Base-by-base conservation (phyloP, 2,888 invertebrate genomes). In the Synanthedon vespiformis region DNA sequence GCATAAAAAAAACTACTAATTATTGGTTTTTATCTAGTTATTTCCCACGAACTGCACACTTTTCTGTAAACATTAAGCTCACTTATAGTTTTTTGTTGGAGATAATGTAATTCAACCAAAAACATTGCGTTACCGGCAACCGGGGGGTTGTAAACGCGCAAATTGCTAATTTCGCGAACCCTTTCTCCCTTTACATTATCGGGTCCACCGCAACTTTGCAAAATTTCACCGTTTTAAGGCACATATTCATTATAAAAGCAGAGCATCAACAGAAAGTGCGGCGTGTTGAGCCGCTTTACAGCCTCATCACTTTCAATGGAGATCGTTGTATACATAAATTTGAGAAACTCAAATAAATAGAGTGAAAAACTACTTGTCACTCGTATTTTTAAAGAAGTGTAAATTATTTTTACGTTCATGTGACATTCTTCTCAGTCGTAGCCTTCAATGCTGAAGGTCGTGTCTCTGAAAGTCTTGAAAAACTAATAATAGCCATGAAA, bases 161-260 rank as follows among this genome's bases (percentile, higher is more conserved):
- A 53, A 49, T 51, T 55, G 55, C 55, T 55, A 55, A 55, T 55
- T 53, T 53, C 50, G 40, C 53, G 49, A 52, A 52, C 52, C 52
- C 53, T 55, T 53, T 40, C 47, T 41, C 53, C 51, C 54, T 41
- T 53, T 52, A 44, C 12, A 51, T 53, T 54, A 55, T 55, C 53
- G 55, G 52, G 50, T 54, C 52, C 52, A 18, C 53, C 52, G 54
- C 51, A 55, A 55, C 55, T 55, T 55, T 50, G 48, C 51, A 54
- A 54, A 49, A 51, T 54, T 54, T 51, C 12, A n/a, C 44, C 44
- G 8, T 44, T 44, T 44, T 44, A 44, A 14, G 44, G 44, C n/a
- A 14, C 44, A 14, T 44, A 14, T 44, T 14, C 44, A 44, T 44
- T 44, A 44, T 44, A 13, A 14, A 14, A 44, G 44, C n/a, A 44